Evolutionary conservation across 2,888 invertebrate species (phyloP), one percentile per base, ranked within the genome.

Genomic region (Bhutanitis thaidina): DNA sequence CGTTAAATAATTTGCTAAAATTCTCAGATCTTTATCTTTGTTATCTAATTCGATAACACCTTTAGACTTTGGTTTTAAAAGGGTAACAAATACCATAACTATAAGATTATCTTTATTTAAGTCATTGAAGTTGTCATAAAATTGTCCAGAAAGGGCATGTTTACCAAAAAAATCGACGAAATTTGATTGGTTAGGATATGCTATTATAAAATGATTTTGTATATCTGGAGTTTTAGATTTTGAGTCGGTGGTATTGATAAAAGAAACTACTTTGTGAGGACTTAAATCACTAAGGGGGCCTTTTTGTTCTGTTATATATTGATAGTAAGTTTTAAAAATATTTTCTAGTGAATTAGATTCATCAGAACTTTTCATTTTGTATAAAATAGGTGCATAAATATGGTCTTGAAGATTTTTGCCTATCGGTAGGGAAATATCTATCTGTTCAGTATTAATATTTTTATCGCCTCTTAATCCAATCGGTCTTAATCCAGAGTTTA

Each of bases 41-140:
- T 50, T 93, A 53, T 89, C 90, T 4, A 98, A 77, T 50, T 91
- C 61, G 10, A 96, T 76, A 56, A 80, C 84, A 0, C 95, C 95
- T 49, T 86, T 85, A 48, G 95, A 95, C 55, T 88, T 90, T 0
- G 95, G 95, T 49, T 93, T 80, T 69, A 95, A 74, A 43, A 95
- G 58, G 1, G 93, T 77, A 0, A 91, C 92, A 1, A 90, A 81
- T 1, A 92, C 73, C 27, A 91, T 79, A 60, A 92, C 53, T 0
- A 75, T 49, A 30, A 66, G 61, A 30, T 76, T 60, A 14, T 77
- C 60, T 39, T 74, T 60, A 54, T 75, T 82, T 3, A 79, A 44
- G 37, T 71, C 49, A n/a, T 61, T 48, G 32, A 74, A 75, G 54
- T 71, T 65, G 34, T 58, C 55, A 29, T 60, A 57, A 39, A 72